Base-by-base conservation (phyloP, 1,140 invertebrate genomes). In the Leptinotarsa undecemlineata region DNA sequence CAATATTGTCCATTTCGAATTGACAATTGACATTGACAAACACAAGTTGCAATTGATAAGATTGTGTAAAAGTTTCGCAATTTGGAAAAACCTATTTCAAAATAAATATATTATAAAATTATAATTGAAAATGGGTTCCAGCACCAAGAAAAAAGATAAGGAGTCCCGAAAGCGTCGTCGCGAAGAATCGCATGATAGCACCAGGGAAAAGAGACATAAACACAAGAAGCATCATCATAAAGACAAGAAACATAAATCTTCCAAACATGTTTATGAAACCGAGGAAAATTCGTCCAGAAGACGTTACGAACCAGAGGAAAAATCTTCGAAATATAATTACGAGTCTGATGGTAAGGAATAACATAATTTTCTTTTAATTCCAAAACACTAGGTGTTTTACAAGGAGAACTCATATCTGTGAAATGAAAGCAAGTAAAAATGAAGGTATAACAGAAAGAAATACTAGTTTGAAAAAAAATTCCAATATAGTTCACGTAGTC, bases 151-250 rank as follows among this genome's bases (percentile, higher is more conserved):
- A 84, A 85, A 81, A 84, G 87, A 69, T 85, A 89, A 76, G 81
- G 85, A 77, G 85, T 86, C 79, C 86, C 87, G 83, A 83, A 89
- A 84, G 69, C 72, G 82, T 71, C 86, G 87, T 68, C 87, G 89
- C 79, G 82, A 86, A 14, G 89, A 88, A 80, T 85, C 86, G 2
- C 82, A 85, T 20, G 86, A 87, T 15, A 79, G 85, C 74, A 85
- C 87, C 15, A 87, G 85, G 76, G 88, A 89, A 48, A 89, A 88
- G 76, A 86, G 88, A 73, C 88, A 89, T 48, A 89, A 89, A 78
- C 89, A 90, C 75, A 89, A 89, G 76, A 89, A 89, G 74, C 88
- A 89, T 70, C 84, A 84, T 77, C 89, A 90, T 74, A 90, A 88
- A 77, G 89, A 90, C 20, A 87, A 86, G 81, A 86, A 86, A 64